Evolutionary conservation across 2,888 invertebrate genomes (phyloP).

Genomic region (Caradrina kadenii): DNA sequence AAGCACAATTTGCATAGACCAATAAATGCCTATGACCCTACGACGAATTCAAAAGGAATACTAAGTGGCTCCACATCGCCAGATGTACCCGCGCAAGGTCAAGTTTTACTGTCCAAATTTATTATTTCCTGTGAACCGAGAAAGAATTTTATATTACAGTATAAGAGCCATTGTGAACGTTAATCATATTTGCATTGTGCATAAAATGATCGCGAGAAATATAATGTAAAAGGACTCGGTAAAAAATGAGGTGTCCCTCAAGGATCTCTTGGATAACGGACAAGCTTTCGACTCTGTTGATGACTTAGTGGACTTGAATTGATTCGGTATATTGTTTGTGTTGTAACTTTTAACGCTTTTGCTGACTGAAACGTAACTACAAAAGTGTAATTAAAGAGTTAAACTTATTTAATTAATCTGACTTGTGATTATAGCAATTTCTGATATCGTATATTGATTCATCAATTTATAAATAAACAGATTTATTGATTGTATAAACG

Average conservation of each 20-base stretch:
- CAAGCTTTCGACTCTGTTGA: slow-evolving; percentile 25
- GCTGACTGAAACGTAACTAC: neutral
- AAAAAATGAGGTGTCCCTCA: slow-evolving; percentile 12
- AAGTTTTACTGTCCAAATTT: slow-evolving; percentile 68
- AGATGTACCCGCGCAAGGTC: slow-evolving; percentile 64
- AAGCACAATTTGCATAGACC: slow-evolving; percentile 22
- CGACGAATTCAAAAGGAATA: slow-evolving; percentile 65
- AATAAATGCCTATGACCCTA: slow-evolving; percentile 58
- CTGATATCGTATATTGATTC: neutral
- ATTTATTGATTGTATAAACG: neutral
- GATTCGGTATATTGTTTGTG: neutral
- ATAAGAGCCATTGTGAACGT: slow-evolving; percentile 47
- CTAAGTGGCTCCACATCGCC: slow-evolving; percentile 54
- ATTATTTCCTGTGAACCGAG: slow-evolving; percentile 68
- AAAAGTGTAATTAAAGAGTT: neutral
- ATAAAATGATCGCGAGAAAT: slow-evolving; percentile 29
- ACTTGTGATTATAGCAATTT: neutral
- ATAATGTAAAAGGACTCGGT: slow-evolving; percentile 15
- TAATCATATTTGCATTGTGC: slow-evolving; percentile 56
- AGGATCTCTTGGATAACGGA: neutral
- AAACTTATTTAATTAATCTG: slow-evolving; percentile 6
- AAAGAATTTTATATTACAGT: slow-evolving; percentile 61
- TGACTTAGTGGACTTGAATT: neutral
- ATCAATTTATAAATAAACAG: neutral
- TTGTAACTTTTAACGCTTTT: neutral